A percentile compares a stretch with the other conserved stretches of the same genome.
Evolutionary conservation across 2,797 vertebrate genomes (phyloP).

Genomic region (Acanthiza pusilla): DNA sequence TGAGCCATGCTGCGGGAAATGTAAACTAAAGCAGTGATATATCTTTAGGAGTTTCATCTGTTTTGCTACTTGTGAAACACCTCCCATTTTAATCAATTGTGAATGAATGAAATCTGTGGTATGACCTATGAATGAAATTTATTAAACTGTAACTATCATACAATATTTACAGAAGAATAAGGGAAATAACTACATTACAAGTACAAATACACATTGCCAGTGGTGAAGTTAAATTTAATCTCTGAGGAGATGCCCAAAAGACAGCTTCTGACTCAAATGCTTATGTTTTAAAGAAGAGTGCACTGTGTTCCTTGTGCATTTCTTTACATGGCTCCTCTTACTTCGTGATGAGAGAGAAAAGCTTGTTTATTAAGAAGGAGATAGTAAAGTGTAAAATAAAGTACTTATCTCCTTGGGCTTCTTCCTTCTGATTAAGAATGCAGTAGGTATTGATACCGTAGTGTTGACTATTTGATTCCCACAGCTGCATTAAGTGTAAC

Average conservation of each 20-base stretch:
- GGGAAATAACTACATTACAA: background rate
- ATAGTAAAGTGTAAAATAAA: background rate
- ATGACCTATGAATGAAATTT: conserved; percentile 23
- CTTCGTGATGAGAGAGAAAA: background rate
- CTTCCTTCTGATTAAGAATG: conserved; percentile 19
- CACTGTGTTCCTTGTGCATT: background rate
- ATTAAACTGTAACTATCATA: background rate
- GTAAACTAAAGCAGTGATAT: conserved; percentile 25
- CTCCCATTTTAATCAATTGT: conserved; percentile 46
- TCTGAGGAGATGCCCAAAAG: background rate
- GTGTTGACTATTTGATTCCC: conserved; percentile 4
- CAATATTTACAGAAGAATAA: conserved; percentile 23
- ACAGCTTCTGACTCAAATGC: background rate
- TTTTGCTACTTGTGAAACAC: conserved; percentile 36
- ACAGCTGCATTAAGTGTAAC: background rate
- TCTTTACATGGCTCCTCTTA: background rate
- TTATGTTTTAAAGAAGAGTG: background rate
- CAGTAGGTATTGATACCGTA: background rate
- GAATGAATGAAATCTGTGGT: background rate
- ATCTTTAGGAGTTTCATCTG: conserved; percentile 49
- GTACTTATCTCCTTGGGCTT: background rate
- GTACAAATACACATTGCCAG: background rate
- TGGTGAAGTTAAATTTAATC: background rate
- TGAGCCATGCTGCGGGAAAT: conserved; percentile 26
- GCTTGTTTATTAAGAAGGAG: background rate